These are phyloP conservation scores for Rhadina sibilatrix DNA, from an alignment of 2,113 vertebrate species.

Conservation along the genomic window DNA sequence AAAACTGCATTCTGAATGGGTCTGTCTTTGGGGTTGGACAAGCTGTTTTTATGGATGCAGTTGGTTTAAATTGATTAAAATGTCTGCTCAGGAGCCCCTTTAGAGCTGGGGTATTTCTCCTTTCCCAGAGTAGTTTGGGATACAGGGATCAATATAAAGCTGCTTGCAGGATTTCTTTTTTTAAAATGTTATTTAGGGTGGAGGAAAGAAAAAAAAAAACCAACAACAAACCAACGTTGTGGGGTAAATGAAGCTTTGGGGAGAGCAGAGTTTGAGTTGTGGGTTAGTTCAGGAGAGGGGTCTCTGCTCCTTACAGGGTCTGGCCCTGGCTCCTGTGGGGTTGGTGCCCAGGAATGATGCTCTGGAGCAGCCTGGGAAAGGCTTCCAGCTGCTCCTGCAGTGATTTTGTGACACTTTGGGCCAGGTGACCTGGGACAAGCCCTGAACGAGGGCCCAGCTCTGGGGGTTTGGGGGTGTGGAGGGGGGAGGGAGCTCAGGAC, in stretches of 20 bases:
- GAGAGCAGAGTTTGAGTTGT: background rate
- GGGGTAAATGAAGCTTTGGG: slow-evolving; percentile 67
- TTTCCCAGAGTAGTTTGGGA: background rate
- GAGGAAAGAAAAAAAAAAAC: background rate
- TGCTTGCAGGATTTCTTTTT: slow-evolving; percentile 51
- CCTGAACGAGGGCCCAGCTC: fast-evolving
- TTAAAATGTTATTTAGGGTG: background rate
- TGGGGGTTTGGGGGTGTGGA: fast-evolving
- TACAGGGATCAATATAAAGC: background rate
- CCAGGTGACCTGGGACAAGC: background rate
- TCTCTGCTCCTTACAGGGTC: background rate
- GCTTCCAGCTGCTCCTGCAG: background rate
- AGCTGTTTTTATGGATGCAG: background rate
- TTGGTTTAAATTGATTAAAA: background rate
- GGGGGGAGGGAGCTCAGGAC: background rate
- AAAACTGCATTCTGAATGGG: fast-evolving
- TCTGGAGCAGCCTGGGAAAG: background rate
- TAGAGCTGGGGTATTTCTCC: background rate
- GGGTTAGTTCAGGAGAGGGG: background rate
- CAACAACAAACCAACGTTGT: background rate
- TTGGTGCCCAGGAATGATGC: fast-evolving
- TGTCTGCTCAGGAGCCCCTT: background rate
- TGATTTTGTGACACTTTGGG: fast-evolving
- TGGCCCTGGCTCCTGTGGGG: fast-evolving
- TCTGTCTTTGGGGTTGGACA: background rate